Evolutionary conservation across 2,113 vertebrate genomes (phyloP).

Genomic region (Mobula birostris): DNA sequence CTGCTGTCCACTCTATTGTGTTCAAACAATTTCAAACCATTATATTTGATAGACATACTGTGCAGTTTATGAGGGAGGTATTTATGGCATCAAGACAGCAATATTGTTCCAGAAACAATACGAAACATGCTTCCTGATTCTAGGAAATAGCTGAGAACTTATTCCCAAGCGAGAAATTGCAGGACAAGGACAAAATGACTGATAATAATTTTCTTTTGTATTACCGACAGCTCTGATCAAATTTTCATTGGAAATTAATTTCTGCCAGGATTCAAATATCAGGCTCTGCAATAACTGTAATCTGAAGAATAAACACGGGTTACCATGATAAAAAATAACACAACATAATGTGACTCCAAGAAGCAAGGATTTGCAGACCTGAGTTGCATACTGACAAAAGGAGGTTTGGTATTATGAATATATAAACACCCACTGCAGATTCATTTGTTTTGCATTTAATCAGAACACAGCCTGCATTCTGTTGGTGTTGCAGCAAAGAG

Average conservation of each 20-base stretch:
- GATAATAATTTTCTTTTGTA: not conserved
- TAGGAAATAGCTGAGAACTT: not conserved
- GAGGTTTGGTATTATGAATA: no score
- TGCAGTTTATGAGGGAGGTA: not conserved
- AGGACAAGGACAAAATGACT: not conserved
- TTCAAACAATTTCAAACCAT: not conserved
- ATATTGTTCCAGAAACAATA: not conserved
- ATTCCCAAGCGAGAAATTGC: not conserved
- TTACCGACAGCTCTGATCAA: not conserved
- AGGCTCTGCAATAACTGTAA: not conserved
- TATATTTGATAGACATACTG: not conserved
- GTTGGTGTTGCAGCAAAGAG: not conserved
- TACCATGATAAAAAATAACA: not conserved
- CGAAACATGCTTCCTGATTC: not conserved
- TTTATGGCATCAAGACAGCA: not conserved
- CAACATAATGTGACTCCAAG: no score
- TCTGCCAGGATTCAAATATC: not conserved
- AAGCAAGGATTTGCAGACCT: not conserved
- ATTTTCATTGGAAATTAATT: not conserved
- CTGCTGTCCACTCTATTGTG: not conserved
- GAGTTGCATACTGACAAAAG: not conserved
- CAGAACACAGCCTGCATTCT: not conserved
- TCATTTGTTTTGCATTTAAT: not conserved
- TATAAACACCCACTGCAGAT: not conserved
- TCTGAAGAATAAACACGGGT: not conserved